These are phyloP conservation scores for Aurelia aurita DNA, from an alignment of 30 jellyfish, hydroid and myxozoan species.

Conservation along the genomic window DNA sequence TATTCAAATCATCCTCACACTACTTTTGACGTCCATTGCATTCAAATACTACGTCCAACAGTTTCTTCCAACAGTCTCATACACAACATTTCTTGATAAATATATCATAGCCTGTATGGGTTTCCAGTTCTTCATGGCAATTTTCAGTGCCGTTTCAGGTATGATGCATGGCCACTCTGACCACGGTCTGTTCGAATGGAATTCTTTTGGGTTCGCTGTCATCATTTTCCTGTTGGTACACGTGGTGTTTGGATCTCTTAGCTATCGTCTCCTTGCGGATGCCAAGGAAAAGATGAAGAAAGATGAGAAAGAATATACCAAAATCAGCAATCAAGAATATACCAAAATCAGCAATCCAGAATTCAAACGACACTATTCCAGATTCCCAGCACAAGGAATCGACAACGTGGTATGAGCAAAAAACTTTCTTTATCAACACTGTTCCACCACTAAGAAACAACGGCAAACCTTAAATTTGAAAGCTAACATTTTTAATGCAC, in stretches of 20 bases:
- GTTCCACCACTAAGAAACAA: too few species aligned
- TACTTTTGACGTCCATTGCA: conserved; percentile 69
- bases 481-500: too few species aligned
- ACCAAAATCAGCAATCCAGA: too few species aligned
- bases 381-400: too few species aligned
- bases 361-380: too few species aligned
- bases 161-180: conserved; percentile 2
- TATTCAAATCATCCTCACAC: conserved; percentile 49
- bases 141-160: conserved; percentile 35
- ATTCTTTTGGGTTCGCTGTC: background rate
- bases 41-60: conserved; percentile 64
- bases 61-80: conserved; percentile 62
- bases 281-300: background rate
- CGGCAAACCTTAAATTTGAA: too few species aligned
- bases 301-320: background rate
- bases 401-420: too few species aligned
- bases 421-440: too few species aligned
- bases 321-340: too few species aligned
- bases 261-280: background rate
- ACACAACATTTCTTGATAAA: conserved; percentile 33
- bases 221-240: conserved; percentile 4
- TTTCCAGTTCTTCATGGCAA: conserved; percentile 62
- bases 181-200: conserved; percentile 1
- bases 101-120: conserved; percentile 56
- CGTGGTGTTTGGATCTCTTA: background rate